These are phyloP conservation scores for Gibbula magus DNA, from an alignment of 2,888 invertebrate species.

Conservation along the genomic window DNA sequence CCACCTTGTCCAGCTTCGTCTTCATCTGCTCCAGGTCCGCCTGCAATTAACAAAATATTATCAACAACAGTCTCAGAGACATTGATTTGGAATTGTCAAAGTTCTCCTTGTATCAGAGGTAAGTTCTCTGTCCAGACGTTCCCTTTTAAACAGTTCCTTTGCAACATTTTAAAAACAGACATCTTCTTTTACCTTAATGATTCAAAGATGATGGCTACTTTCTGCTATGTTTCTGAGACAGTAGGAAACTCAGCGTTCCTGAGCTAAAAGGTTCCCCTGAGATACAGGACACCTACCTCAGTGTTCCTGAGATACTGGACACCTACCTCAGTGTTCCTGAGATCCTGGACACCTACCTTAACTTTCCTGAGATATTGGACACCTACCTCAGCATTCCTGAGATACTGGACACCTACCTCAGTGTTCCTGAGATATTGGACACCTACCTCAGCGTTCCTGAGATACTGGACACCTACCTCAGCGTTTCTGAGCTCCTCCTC, in stretches of 20 bases:
- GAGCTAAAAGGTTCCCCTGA: slow-evolving; percentile 79
- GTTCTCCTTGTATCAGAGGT: too few species aligned
- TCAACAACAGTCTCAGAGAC: not conserved
- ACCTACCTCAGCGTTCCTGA: not conserved
- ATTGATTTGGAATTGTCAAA: too few species aligned
- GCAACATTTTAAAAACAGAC: too few species aligned
- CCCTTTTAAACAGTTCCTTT: too few species aligned
- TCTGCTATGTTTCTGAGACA: not conserved
- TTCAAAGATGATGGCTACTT: not conserved
- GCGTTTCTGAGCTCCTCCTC: slow-evolving; percentile 92
- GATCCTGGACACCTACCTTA: slow-evolving; percentile 80
- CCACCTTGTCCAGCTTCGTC: slow-evolving; percentile 89
- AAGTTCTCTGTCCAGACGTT: too few species aligned
- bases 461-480: slow-evolving; percentile 80
- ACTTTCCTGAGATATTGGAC: slow-evolving; percentile 83
- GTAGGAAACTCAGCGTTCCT: slow-evolving; percentile 84
- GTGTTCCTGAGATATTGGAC: too few species aligned
- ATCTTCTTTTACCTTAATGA: not conserved
- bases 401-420: not conserved
- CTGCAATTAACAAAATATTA: slow-evolving; percentile 76
- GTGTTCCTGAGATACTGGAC: not conserved
- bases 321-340: not conserved
- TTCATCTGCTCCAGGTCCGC: slow-evolving; percentile 90
- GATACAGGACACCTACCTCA: not conserved
- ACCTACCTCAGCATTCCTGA: too few species aligned